phyloP scores from a whole-genome alignment of 2,797 vertebrate genomes.

The Ptychadena robeensis region DNA sequence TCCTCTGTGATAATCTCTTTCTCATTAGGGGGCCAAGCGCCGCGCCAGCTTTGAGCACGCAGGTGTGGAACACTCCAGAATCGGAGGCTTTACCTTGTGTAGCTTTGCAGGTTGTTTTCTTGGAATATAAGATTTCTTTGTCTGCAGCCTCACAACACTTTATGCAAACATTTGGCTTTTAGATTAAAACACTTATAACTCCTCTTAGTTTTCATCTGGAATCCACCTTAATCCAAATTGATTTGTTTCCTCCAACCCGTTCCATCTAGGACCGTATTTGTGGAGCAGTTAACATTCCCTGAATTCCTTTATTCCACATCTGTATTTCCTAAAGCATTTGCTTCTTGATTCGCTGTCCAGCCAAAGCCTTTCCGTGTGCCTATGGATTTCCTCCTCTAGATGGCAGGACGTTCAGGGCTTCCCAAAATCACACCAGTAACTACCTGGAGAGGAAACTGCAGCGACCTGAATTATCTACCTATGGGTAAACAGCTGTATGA shows the following conservation, averaged over 20 bases:
- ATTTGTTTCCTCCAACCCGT: background rate
- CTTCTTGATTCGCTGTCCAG: too few species aligned
- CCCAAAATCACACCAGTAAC: too few species aligned
- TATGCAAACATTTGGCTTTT: constrained; percentile 28
- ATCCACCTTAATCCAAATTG: constrained; percentile 7
- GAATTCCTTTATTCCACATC: background rate
- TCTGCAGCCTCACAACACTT: constrained; percentile 7
- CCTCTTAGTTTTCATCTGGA: background rate
- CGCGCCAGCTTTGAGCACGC: background rate
- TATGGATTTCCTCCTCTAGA: too few species aligned
- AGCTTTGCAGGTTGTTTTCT: background rate
- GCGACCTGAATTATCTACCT: too few species aligned
- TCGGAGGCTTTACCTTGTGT: constrained; percentile 20
- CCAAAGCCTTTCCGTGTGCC: too few species aligned
- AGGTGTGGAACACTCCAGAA: constrained; percentile 6
- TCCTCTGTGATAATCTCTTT: constrained; percentile 40
- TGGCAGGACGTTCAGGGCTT: too few species aligned
- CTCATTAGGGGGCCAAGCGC: constrained; percentile 41
- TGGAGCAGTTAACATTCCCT: background rate
- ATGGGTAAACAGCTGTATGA: too few species aligned
- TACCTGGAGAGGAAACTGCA: too few species aligned
- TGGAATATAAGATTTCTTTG: background rate
- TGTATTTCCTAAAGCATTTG: too few species aligned
- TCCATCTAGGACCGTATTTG: background rate
- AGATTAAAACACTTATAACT: constrained; percentile 23